A percentile compares a stretch with the other conserved stretches of the same genome.
These are phyloP conservation scores for Teleogryllus occipitalis DNA, from an alignment of 1,140 invertebrate species.

Conservation along the genomic window DNA sequence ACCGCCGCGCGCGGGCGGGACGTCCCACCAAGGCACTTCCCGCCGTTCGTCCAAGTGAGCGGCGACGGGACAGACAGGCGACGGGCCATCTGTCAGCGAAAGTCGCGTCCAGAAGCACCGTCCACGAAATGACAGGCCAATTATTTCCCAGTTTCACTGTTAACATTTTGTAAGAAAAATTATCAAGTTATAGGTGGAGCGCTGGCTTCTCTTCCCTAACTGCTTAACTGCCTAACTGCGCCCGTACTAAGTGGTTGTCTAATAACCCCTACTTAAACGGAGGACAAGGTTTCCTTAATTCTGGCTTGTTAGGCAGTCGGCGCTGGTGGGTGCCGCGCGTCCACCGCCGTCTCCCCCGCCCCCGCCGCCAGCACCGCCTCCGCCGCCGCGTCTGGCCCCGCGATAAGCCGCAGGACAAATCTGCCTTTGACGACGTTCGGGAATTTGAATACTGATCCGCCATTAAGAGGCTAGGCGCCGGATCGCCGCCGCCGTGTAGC, in stretches of 20 bases:
- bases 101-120: not conserved
- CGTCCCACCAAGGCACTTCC: too few relatives aligned
- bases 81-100: not conserved
- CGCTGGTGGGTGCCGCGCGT: not conserved
- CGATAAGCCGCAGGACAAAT: too few relatives aligned
- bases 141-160: not conserved
- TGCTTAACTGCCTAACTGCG: not conserved
- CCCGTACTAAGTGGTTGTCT: not conserved
- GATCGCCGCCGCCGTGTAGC: too few relatives aligned
- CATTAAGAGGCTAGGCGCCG: too few relatives aligned
- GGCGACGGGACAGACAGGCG: too few relatives aligned
- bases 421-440: too few relatives aligned
- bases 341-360: not conserved
- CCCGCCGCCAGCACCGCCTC: too few relatives aligned
- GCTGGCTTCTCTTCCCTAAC: not conserved
- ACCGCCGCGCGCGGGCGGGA: too few relatives aligned
- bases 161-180: constrained; percentile 6
- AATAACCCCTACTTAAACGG: not conserved
- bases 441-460: too few relatives aligned
- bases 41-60: too few relatives aligned
- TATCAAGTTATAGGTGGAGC: not conserved
- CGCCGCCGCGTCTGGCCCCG: too few relatives aligned
- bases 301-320: not conserved
- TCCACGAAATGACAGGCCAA: not conserved
- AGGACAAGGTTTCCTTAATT: not conserved